Conservation (phyloP, 2,797 vertebrate species). For the Aquila chrysaetos region DNA sequence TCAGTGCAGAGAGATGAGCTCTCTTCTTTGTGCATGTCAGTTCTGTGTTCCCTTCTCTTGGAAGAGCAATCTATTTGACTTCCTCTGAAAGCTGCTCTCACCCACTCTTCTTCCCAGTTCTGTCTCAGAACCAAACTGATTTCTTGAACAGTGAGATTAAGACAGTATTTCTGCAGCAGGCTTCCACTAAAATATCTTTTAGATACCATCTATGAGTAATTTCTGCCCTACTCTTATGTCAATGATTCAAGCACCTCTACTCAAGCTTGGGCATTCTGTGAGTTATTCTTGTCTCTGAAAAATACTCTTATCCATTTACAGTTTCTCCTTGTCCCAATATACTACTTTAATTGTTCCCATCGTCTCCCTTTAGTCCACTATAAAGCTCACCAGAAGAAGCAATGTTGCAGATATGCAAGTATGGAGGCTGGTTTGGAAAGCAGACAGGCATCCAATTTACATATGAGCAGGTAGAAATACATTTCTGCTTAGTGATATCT, state of each 20-base stretch:
- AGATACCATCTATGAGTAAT: background rate
- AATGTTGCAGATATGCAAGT: background rate
- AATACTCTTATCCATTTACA: background rate
- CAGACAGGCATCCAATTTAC: background rate
- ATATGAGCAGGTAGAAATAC: conserved; percentile 2
- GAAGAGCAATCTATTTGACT: background rate
- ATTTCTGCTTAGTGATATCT: background rate
- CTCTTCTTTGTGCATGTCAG: background rate
- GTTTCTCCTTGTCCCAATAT: background rate
- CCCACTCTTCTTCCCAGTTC: background rate
- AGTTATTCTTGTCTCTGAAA: background rate
- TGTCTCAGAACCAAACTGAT: background rate
- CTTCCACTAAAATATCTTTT: background rate
- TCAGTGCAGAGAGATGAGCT: background rate
- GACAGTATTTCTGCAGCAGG: background rate
- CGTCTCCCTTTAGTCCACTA: background rate
- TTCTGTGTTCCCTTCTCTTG: background rate
- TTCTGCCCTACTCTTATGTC: background rate
- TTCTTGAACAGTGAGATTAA: background rate
- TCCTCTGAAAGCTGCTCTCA: background rate
- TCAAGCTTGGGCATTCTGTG: background rate
- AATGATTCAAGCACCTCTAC: background rate
- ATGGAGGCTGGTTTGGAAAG: background rate
- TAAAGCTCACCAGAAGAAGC: background rate
- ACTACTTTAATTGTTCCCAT: background rate